Evolutionary conservation across 2,797 vertebrate genomes (phyloP).

Genomic region (Cirrhinus molitorella): DNA sequence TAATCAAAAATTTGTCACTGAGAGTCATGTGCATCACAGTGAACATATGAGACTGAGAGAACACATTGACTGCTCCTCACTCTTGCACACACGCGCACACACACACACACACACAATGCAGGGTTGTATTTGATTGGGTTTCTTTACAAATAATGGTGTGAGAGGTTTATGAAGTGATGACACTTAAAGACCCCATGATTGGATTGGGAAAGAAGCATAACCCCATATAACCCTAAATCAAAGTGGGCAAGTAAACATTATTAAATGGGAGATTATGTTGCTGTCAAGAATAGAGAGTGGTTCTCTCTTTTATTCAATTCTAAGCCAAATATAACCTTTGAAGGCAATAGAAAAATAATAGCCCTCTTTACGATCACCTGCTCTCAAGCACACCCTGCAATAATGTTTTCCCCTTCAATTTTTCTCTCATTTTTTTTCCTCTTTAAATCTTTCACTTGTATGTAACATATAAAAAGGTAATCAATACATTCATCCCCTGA

Average conservation of each 20-base stretch:
- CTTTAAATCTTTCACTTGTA: not conserved
- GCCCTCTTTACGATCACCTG: not conserved
- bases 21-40: not conserved
- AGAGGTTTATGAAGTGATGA: not conserved
- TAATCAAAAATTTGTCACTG: not conserved
- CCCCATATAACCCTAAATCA: not conserved
- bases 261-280: constrained; percentile 2
- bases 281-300: constrained; percentile 2
- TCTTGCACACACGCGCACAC: not conserved
- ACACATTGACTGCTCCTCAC: not conserved
- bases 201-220: not conserved
- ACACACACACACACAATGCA: not conserved
- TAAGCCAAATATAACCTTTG: not conserved
- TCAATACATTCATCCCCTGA: not conserved
- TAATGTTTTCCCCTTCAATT: not conserved
- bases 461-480: not conserved
- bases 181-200: not conserved
- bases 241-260: not conserved
- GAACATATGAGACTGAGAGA: not conserved
- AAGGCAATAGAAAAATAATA: constrained; percentile 4
- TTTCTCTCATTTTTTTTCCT: not conserved
- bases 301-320: not conserved
- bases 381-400: not conserved
- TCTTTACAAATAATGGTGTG: not conserved
- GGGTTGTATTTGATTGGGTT: not conserved